Conservation (phyloP, 1,140 invertebrate genomes). For the Drosophila repletoides region DNA sequence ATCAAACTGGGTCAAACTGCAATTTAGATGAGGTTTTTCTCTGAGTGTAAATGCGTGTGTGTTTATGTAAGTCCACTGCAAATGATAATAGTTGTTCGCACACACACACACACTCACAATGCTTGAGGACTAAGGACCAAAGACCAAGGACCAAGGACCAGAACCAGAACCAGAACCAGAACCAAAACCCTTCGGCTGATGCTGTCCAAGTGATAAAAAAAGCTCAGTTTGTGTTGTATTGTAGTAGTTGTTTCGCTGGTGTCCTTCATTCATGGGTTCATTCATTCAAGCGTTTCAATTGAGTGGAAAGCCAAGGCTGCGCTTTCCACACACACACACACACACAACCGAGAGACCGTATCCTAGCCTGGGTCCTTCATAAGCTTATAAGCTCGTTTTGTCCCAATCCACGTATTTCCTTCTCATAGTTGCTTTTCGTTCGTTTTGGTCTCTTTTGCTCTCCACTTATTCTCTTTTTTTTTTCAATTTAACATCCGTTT, state of each 20-base stretch:
- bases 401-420: slow-evolving; percentile 50
- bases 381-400: slow-evolving; percentile 68
- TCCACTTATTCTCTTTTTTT: slow-evolving; percentile 20
- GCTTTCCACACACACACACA: not conserved
- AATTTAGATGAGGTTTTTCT: too few relatives aligned
- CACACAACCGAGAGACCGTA: not conserved
- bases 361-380: slow-evolving; percentile 24
- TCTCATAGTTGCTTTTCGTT: slow-evolving; percentile 40
- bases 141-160: too few relatives aligned
- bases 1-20: too few relatives aligned
- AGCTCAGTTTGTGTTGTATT: slow-evolving; percentile 23
- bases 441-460: not conserved
- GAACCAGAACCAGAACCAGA: slow-evolving; percentile 1
- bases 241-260: slow-evolving; percentile 28
- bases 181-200: slow-evolving; percentile 29
- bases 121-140: too few relatives aligned
- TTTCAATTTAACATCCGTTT: slow-evolving; percentile 72
- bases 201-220: slow-evolving; percentile 44
- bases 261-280: slow-evolving; percentile 55
- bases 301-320: slow-evolving; percentile 56
- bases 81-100: slow-evolving; percentile 64
- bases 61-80: slow-evolving; percentile 24
- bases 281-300: slow-evolving; percentile 66
- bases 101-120: slow-evolving; percentile 22
- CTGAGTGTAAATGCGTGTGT: not conserved